These are phyloP conservation scores for Chionoecetes opilio DNA, from an alignment of 1,140 invertebrate genomes.

Conservation along the genomic window DNA sequence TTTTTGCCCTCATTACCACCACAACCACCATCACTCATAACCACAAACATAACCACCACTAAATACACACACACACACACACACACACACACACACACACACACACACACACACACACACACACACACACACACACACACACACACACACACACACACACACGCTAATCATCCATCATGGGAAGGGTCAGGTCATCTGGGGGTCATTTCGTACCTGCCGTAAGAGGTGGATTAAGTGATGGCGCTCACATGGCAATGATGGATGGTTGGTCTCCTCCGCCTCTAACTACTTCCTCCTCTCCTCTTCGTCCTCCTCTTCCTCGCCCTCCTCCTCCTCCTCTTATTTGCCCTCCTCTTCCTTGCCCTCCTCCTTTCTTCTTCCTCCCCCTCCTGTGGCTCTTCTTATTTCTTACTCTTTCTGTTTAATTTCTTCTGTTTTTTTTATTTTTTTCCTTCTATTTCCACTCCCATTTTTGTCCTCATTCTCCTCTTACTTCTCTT, in stretches of 20 bases:
- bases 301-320: neutral
- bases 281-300: neutral
- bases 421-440: neutral
- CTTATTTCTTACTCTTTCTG: neutral
- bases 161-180: neutral
- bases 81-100: no score
- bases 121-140: no score
- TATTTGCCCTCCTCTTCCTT: neutral
- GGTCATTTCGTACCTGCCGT: constrained; percentile 13
- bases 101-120: no score
- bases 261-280: neutral
- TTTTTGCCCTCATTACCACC: no score
- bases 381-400: neutral
- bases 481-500: neutral
- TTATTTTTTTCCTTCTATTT: neutral
- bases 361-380: neutral
- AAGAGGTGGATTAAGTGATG: constrained; percentile 14
- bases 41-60: no score
- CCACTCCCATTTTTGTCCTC: neutral
- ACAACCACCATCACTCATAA: no score
- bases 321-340: no score
- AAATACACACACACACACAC: no score
- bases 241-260: neutral
- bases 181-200: neutral
- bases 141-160: no score